Conservation (phyloP, 2,113 vertebrate species). For the Ceratotherium simum region DNA sequence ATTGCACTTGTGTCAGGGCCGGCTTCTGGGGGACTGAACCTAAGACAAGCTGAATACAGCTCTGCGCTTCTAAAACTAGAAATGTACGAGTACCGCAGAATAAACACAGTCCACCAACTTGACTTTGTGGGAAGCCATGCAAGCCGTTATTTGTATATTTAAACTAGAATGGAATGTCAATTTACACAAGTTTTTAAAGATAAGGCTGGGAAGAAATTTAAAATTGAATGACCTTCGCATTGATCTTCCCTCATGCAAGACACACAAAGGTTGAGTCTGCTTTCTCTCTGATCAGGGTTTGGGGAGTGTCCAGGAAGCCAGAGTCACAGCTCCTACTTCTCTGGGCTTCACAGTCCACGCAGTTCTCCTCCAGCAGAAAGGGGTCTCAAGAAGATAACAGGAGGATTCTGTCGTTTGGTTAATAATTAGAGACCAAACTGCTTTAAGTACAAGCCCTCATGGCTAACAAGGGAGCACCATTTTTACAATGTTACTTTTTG, state of each 20-base stretch:
- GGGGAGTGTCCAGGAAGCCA: background rate
- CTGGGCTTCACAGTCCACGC: background rate
- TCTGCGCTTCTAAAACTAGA: background rate
- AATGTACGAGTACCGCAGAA: background rate
- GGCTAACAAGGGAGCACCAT: background rate
- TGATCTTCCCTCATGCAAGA: background rate
- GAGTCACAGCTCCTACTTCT: background rate
- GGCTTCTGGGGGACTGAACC: background rate
- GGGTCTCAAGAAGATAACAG: background rate
- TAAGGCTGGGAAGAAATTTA: background rate
- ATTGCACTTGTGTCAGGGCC: background rate
- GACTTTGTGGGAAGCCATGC: background rate
- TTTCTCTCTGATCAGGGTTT: background rate
- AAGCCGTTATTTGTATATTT: background rate
- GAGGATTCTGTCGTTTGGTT: background rate
- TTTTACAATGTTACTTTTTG: background rate
- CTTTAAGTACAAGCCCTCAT: background rate
- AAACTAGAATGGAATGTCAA: background rate
- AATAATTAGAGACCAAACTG: background rate
- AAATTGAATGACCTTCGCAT: background rate
- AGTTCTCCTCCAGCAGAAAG: background rate
- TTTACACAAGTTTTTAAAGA: background rate
- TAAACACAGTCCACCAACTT: background rate
- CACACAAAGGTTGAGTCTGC: background rate
- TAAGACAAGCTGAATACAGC: background rate